phyloP scores from a whole-genome alignment of 2,797 vertebrate species.

The Pygocentrus nattereri region DNA sequence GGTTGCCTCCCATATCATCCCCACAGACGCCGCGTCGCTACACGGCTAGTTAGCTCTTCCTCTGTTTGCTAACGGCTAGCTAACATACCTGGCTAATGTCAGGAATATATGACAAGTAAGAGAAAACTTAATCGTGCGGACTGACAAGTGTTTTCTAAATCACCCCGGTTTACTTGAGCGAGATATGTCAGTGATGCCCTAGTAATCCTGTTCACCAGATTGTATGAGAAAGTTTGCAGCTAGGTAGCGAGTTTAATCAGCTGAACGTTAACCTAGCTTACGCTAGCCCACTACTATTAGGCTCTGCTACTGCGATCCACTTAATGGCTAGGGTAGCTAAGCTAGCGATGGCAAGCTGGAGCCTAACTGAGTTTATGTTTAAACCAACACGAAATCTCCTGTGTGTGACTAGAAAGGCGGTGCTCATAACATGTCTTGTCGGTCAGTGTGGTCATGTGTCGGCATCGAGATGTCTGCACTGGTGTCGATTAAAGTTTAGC shows the following conservation, averaged over 20 bases:
- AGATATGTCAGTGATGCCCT: no score
- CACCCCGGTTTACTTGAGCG: background rate
- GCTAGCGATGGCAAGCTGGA: slow-evolving; percentile 18
- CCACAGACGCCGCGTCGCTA: background rate
- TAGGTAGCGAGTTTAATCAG: background rate
- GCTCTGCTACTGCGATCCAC: no score
- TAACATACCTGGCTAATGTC: background rate
- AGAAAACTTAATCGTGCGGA: background rate
- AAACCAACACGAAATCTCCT: background rate
- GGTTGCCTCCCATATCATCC: slow-evolving; percentile 3
- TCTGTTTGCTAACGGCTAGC: slow-evolving; percentile 47
- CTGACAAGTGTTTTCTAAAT: background rate
- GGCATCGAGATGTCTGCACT: background rate
- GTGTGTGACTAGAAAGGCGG: no score
- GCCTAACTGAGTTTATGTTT: background rate
- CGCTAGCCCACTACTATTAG: no score
- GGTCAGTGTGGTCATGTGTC: no score
- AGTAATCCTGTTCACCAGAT: background rate
- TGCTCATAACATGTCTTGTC: background rate
- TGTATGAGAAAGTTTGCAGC: background rate
- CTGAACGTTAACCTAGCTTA: no score
- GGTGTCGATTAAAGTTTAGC: slow-evolving; percentile 23
- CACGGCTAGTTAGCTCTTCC: slow-evolving; percentile 17
- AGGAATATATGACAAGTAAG: background rate
- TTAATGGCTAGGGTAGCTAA: no score